phyloP scores from a whole-genome alignment of 2,113 vertebrate species.

The Mandrillus leucophaeus region DNA sequence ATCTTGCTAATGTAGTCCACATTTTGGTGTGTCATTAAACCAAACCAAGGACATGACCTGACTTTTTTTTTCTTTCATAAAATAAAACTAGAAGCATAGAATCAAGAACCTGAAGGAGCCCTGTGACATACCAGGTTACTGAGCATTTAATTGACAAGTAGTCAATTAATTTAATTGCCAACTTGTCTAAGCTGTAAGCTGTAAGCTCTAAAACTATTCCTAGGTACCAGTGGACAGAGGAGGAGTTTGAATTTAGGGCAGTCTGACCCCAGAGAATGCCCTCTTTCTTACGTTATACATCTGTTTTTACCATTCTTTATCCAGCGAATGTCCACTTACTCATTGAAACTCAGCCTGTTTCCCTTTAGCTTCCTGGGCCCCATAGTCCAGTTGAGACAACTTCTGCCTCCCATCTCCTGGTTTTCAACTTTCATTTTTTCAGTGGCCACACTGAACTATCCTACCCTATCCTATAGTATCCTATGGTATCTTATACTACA shows the following conservation, averaged over 20 bases:
- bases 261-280: background rate
- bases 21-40: background rate
- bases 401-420: background rate
- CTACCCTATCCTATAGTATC: background rate
- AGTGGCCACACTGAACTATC: background rate
- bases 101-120: no score
- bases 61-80: background rate
- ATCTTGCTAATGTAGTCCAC: background rate
- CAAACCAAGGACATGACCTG: background rate
- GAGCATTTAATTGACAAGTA: background rate
- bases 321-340: background rate
- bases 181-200: background rate
- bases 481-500: background rate
- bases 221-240: background rate
- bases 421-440: background rate
- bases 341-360: background rate
- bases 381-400: background rate
- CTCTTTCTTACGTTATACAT: background rate
- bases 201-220: background rate
- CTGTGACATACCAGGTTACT: background rate
- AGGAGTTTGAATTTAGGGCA: background rate
- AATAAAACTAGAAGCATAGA: background rate
- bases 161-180: no score
- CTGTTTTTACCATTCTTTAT: no score
- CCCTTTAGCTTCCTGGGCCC: background rate